These are phyloP conservation scores for Malacosoma neustria DNA, from an alignment of 2,888 invertebrate species.

Conservation along the genomic window DNA sequence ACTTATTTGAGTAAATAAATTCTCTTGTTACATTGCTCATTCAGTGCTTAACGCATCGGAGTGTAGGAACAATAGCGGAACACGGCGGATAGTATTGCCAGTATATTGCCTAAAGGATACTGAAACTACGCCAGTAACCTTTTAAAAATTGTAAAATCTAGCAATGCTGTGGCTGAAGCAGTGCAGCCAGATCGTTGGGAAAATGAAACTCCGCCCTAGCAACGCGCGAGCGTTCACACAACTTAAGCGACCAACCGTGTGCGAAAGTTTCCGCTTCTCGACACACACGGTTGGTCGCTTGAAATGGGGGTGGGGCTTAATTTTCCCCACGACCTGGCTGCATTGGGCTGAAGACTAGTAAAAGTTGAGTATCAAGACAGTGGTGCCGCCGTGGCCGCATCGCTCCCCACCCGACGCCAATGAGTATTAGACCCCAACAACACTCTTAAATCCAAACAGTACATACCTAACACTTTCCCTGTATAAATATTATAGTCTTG, in stretches of 20 bases:
- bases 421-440: slow-evolving; percentile 72
- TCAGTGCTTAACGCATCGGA: slow-evolving; percentile 61
- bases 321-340: too few relatives aligned
- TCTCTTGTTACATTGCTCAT: slow-evolving; percentile 73
- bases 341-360: background rate
- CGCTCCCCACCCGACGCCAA: slow-evolving; percentile 63
- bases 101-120: too few relatives aligned
- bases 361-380: slow-evolving; percentile 20
- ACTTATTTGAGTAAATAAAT: slow-evolving; percentile 74
- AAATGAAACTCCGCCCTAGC: too few relatives aligned
- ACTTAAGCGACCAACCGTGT: too few relatives aligned
- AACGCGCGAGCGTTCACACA: too few relatives aligned
- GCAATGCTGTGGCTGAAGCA: too few relatives aligned
- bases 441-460: slow-evolving; percentile 65
- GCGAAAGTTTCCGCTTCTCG: too few relatives aligned
- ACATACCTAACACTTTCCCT: slow-evolving; percentile 72
- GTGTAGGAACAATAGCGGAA: slow-evolving; percentile 57
- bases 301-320: too few relatives aligned
- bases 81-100: slow-evolving; percentile 16
- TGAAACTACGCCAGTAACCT: too few relatives aligned
- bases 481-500: slow-evolving; percentile 74
- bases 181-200: too few relatives aligned
- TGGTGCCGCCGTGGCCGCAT: slow-evolving; percentile 16
- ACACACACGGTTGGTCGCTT: too few relatives aligned
- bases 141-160: too few relatives aligned